Evolutionary conservation across 2,888 invertebrate genomes (phyloP).

Genomic region (Elgonia sp.): DNA sequence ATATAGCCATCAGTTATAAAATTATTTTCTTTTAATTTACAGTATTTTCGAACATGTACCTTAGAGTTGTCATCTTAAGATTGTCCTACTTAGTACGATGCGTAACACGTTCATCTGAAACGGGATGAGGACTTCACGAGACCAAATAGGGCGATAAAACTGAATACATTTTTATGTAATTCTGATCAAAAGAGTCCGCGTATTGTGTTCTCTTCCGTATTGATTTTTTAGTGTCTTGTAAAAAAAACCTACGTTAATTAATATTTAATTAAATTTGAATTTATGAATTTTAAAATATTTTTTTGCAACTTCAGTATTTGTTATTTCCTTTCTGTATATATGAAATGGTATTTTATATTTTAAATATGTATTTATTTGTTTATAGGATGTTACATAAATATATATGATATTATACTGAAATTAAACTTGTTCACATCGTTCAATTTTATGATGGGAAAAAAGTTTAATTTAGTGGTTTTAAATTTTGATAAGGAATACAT

Average conservation of each 20-base stretch:
- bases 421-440: too few species aligned
- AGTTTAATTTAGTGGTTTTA: too few species aligned
- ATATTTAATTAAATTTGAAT: neutral
- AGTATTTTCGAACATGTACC: neutral
- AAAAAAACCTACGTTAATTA: neutral
- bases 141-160: slow-evolving; percentile 11
- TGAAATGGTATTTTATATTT: too few species aligned
- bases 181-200: neutral
- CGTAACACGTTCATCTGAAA: slow-evolving; percentile 19
- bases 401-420: too few species aligned
- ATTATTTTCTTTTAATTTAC: neutral
- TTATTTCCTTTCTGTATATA: too few species aligned
- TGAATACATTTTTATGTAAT: slow-evolving; percentile 8
- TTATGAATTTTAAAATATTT: too few species aligned
- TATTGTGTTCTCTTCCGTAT: neutral
- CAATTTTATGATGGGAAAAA: too few species aligned
- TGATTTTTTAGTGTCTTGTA: neutral
- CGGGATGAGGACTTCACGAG: slow-evolving; percentile 15
- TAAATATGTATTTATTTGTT: too few species aligned
- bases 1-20: neutral
- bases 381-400: too few species aligned
- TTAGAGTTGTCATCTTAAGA: neutral
- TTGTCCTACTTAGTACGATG: slow-evolving; percentile 7
- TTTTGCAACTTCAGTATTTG: too few species aligned
- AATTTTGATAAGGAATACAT: too few species aligned